Percentiles rank a stretch among this genome's conserved stretches.
phyloP scores from a whole-genome alignment of 2,797 vertebrate genomes.

The Neolamprologus multifasciatus region DNA sequence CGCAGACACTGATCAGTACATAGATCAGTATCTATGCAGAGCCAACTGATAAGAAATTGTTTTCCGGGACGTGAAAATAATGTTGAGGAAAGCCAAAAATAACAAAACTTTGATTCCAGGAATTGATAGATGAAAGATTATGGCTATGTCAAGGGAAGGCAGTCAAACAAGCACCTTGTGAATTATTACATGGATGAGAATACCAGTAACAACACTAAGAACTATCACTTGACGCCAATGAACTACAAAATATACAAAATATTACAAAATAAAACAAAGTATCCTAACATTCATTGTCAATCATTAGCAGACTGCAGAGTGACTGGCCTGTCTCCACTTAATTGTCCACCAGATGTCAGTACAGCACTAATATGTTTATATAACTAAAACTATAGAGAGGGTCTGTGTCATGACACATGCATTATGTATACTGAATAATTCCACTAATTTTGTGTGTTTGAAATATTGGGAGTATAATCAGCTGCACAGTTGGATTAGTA shows the following conservation, averaged over 20 bases:
- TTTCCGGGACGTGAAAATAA: not conserved
- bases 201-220: not conserved
- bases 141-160: not conserved
- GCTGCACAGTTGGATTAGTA: not conserved
- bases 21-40: not conserved
- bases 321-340: not conserved
- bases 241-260: not conserved
- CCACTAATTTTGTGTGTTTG: not conserved
- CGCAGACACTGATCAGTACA: not conserved
- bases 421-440: not conserved
- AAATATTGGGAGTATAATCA: not conserved
- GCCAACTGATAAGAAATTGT: not conserved
- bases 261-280: no score
- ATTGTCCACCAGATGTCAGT: conserved; percentile 51
- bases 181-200: not conserved
- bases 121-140: not conserved
- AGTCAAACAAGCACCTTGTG: not conserved
- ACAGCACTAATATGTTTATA: not conserved
- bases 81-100: not conserved
- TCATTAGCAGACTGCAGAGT: not conserved
- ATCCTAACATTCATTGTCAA: not conserved
- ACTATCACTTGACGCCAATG: not conserved
- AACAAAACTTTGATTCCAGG: not conserved
- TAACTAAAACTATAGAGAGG: not conserved
- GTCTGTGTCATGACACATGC: not conserved